These are phyloP conservation scores for Chelonia mydas DNA, from an alignment of 2,797 vertebrate species.

Conservation along the genomic window DNA sequence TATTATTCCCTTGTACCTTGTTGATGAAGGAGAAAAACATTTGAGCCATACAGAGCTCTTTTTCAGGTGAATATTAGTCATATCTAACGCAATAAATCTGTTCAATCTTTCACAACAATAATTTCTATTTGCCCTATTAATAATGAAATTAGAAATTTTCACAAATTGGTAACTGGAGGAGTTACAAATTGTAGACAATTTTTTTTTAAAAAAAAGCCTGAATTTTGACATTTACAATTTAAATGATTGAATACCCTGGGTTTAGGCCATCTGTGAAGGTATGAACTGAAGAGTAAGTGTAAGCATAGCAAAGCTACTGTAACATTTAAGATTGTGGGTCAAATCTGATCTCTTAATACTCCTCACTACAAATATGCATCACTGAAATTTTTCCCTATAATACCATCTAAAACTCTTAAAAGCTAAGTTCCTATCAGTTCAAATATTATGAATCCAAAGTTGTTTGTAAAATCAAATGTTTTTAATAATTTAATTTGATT, in stretches of 20 bases:
- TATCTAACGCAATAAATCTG: background rate
- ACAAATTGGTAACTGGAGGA: background rate
- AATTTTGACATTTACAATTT: background rate
- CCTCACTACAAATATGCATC: background rate
- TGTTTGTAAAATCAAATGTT: background rate
- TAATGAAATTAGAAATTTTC: background rate
- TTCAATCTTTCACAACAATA: background rate
- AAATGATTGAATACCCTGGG: background rate
- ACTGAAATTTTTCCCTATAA: background rate
- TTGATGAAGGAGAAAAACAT: background rate
- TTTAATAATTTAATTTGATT: slow-evolving; percentile 53
- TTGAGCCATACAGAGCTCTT: background rate
- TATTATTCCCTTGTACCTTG: no score
- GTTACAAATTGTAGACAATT: background rate
- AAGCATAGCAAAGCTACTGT: background rate
- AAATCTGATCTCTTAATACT: background rate
- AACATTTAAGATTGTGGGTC: background rate
- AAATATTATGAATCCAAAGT: background rate
- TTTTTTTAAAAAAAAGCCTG: background rate
- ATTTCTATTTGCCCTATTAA: background rate
- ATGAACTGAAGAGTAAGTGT: background rate
- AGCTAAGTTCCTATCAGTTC: background rate
- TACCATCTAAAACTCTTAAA: background rate
- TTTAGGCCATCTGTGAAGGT: background rate
- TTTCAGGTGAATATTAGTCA: background rate